A percentile compares a stretch with the other conserved stretches of the same genome.
phyloP scores from a whole-genome alignment of 2,113 vertebrate genomes.

The Upupa epops region DNA sequence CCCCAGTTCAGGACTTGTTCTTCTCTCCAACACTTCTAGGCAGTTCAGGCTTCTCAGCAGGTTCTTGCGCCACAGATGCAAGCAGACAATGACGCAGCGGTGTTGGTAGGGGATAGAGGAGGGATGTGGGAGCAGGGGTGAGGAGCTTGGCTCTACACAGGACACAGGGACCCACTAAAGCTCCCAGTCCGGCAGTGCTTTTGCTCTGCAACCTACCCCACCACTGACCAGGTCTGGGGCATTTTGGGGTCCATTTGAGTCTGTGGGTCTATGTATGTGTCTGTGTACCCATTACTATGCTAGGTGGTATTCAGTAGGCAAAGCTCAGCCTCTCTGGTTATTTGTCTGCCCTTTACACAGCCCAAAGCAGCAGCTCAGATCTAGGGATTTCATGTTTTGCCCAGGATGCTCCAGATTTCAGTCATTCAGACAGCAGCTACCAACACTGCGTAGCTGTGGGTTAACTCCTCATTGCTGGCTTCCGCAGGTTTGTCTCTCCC shows the following conservation, averaged over 20 bases:
- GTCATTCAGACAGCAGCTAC: not conserved
- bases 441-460: rapidly evolving
- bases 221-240: not conserved
- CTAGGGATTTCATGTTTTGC: not conserved
- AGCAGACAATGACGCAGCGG: not conserved
- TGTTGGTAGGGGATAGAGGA: not conserved
- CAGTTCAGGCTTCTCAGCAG: not conserved
- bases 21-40: not conserved
- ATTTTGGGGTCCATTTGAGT: not conserved
- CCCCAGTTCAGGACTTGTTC: not conserved
- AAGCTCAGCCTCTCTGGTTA: not conserved
- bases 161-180: rapidly evolving
- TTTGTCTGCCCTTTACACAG: not conserved
- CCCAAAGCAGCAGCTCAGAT: not conserved
- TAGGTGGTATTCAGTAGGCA: rapidly evolving
- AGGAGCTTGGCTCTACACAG: not conserved
- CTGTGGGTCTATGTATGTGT: too few relatives aligned
- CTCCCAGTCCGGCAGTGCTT: not conserved
- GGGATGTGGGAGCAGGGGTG: not conserved
- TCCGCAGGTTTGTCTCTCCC: not conserved
- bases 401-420: not conserved
- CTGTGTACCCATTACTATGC: rapidly evolving
- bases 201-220: not conserved
- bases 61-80: not conserved
- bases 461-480: not conserved